Evolutionary conservation across 2,797 vertebrate species (phyloP).

Genomic region (Pseudotriccus pelzelni): DNA sequence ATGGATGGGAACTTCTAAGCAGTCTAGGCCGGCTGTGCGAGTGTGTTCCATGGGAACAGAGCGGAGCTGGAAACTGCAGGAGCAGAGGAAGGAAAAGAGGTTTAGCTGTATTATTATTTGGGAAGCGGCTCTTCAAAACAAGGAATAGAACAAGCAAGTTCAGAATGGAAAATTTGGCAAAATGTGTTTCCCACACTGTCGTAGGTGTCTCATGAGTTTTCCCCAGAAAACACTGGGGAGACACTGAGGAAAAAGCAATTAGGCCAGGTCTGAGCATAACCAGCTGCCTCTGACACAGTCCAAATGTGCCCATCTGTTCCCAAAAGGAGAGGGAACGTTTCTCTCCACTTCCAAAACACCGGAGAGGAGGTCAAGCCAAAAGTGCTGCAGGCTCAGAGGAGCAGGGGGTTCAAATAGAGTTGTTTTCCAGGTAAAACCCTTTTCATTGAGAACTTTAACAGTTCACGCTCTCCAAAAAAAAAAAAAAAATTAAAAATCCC

Average conservation of each 20-base stretch:
- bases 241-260: neutral
- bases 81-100: neutral
- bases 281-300: neutral
- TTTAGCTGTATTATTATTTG: neutral
- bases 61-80: neutral
- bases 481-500: neutral
- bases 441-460: neutral
- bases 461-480: neutral
- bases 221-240: neutral
- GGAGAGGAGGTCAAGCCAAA: neutral
- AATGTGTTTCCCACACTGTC: neutral
- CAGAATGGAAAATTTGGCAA: neutral
- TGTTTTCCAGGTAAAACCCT: neutral
- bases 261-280: neutral
- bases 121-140: neutral
- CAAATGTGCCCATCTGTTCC: neutral
- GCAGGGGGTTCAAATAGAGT: neutral
- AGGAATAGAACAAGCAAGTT: neutral
- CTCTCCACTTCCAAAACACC: neutral
- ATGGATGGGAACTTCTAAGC: neutral
- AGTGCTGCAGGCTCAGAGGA: neutral
- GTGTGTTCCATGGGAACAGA: neutral
- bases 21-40: neutral
- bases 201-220: neutral
- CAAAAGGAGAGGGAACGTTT: neutral